Evolutionary conservation across 2,113 vertebrate genomes (phyloP).

Genomic region (Serilophus lunatus): DNA sequence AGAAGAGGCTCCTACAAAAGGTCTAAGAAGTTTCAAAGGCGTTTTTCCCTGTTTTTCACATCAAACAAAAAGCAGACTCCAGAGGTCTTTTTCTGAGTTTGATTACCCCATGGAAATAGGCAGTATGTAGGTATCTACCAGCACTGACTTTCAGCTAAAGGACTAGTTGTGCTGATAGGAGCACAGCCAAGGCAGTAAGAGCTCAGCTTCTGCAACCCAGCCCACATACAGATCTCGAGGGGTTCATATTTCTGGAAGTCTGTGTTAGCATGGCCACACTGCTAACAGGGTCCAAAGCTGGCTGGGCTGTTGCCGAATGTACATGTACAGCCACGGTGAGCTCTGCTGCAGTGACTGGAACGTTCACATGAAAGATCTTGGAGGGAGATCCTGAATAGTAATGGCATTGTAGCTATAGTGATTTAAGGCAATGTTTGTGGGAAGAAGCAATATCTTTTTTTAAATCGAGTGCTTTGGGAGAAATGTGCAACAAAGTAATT

Average conservation of each 20-base stretch:
- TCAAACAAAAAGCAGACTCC: neutral
- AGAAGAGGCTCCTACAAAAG: neutral
- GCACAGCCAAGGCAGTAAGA: neutral
- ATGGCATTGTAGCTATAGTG: neutral
- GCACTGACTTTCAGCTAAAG: neutral
- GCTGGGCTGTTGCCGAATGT: neutral
- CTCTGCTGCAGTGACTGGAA: neutral
- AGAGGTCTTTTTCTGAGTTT: neutral
- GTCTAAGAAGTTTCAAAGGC: neutral
- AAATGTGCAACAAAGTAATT: neutral
- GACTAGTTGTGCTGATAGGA: neutral
- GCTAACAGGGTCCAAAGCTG: neutral
- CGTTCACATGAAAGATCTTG: neutral
- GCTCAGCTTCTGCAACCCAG: neutral
- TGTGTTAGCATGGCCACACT: fast-evolving
- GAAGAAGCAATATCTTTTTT: neutral
- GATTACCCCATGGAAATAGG: neutral
- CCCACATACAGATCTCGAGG: neutral
- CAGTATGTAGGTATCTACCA: neutral
- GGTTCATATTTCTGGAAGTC: neutral
- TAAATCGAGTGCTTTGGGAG: neutral
- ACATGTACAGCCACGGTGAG: fast-evolving
- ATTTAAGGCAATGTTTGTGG: neutral
- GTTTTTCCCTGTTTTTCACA: neutral
- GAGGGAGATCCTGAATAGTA: neutral